Percentiles rank a stretch among this genome's conserved stretches.
phyloP scores from a whole-genome alignment of 2,888 invertebrate genomes.

The Therioaphis trifolii region DNA sequence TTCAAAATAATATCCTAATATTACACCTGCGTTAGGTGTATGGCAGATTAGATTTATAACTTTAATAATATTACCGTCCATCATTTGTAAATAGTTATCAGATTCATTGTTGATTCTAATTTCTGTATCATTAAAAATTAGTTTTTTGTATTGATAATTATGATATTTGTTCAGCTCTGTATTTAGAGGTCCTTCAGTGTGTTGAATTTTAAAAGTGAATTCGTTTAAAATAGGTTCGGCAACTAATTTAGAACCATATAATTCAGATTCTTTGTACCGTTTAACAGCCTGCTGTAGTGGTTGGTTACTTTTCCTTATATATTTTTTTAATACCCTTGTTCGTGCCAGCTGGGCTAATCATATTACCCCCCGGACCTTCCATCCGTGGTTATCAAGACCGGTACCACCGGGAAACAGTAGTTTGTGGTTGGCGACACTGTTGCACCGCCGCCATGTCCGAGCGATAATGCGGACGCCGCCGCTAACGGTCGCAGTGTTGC shows the following conservation, averaged over 20 bases:
- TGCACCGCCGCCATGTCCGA: too few species aligned
- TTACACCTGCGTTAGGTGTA: not conserved
- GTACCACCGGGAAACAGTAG: too few species aligned
- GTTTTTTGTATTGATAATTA: too few species aligned
- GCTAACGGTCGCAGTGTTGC: too few species aligned
- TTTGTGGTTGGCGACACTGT: too few species aligned
- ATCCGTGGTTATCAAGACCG: too few species aligned
- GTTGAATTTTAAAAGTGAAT: conserved; percentile 2
- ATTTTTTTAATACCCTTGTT: conserved; percentile 22
- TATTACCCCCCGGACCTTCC: too few species aligned
- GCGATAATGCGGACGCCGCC: too few species aligned
- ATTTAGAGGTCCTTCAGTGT: not conserved
- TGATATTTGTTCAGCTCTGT: too few species aligned
- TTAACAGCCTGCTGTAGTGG: conserved; percentile 10
- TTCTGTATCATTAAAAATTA: too few species aligned
- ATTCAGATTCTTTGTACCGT: conserved; percentile 6
- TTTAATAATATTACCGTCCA: not conserved
- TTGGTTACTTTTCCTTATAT: conserved; percentile 14
- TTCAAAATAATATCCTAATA: not conserved
- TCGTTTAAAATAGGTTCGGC: not conserved
- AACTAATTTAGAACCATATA: not conserved
- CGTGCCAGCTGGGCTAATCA: too few species aligned
- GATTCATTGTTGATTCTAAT: not conserved
- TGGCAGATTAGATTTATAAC: not conserved
- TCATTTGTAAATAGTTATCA: not conserved